These are phyloP conservation scores for Heliconius ismenius DNA, from an alignment of 2,888 invertebrate genomes.

Conservation along the genomic window DNA sequence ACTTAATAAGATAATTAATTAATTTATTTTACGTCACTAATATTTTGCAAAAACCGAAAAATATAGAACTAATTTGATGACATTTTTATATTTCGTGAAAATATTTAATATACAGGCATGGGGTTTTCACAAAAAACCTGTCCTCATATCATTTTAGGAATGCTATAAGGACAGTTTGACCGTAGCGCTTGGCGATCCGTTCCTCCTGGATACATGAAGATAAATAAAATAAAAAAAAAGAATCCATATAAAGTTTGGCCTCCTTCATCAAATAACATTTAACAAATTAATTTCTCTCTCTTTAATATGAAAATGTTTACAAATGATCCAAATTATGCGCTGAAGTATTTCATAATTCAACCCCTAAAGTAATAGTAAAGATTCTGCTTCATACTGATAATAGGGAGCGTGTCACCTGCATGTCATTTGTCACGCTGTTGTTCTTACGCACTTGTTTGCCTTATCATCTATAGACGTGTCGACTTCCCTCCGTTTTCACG, in stretches of 20 bases:
- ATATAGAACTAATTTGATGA: too few species aligned
- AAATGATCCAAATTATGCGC: neutral
- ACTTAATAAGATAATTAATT: conserved; percentile 81
- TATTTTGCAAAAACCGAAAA: neutral
- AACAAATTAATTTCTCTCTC: neutral
- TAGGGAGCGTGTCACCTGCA: conserved; percentile 71
- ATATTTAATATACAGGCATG: neutral
- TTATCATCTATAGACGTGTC: conserved; percentile 49
- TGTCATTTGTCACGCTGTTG: conserved; percentile 73
- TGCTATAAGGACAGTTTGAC: too few species aligned
- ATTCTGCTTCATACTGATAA: conserved; percentile 35
- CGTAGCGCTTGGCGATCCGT: too few species aligned
- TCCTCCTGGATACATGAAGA: too few species aligned
- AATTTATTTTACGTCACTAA: conserved; percentile 55
- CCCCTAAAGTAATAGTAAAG: conserved; percentile 18
- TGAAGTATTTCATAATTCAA: conserved; percentile 10
- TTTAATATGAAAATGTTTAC: neutral
- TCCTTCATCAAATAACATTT: neutral
- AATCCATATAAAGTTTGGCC: neutral
- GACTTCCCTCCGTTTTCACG: conserved; percentile 58
- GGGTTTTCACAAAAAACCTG: too few species aligned
- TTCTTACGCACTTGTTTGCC: conserved; percentile 62
- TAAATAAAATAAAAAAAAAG: too few species aligned
- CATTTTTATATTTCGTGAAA: neutral
- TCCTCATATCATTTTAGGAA: too few species aligned